Evolutionary conservation across 2,888 invertebrate genomes (phyloP), one percentile per base, ranked within the genome.

Genomic region (Timandra comae): DNA sequence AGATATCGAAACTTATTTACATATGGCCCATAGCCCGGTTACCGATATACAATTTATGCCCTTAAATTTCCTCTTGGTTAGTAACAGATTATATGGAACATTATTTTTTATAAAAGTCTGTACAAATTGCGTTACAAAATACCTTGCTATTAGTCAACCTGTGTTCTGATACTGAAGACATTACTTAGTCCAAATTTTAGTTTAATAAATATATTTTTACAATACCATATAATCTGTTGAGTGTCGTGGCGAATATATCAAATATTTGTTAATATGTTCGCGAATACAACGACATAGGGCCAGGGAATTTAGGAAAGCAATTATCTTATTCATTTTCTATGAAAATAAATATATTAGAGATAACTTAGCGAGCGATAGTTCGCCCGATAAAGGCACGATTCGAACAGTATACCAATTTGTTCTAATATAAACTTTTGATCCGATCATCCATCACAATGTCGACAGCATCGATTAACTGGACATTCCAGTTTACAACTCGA

Each of bases 1-100:
- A 46, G 49, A 38, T 56, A 58, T 56, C 56, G 46, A 39, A 36
- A 60, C 53, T 62, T 71, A 71, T 69, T 63, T 72, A 71, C 68
- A 69, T 52, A 58, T 62, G 59, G 3, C 16, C 66, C 60, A 61
- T 53, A 49, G 53, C 52, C 52, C 53, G 46, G 48, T 30, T 29
- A 38, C 29, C 34, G 29, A 29, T 12, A 20, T 24, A 11, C 16
- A 16, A n/a, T 16, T 16, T 16, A 16, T 6, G 3, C 6, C 16
- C 16, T 6, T 5, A 16, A 16, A 6, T 6, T 16, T 16, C 3
- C 16, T 16, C n/a, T 16, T 16, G 16, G 16, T 16, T 6, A 16
- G 6, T 6, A 16, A 6, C 16, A 16, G 16, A 16, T 16, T 16
- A 16, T 16, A 16, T 16, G 16, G 6, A 8, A 22, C 2, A 7